phyloP scores from a whole-genome alignment of 2,113 vertebrate genomes.

The Connochaetes taurinus region DNA sequence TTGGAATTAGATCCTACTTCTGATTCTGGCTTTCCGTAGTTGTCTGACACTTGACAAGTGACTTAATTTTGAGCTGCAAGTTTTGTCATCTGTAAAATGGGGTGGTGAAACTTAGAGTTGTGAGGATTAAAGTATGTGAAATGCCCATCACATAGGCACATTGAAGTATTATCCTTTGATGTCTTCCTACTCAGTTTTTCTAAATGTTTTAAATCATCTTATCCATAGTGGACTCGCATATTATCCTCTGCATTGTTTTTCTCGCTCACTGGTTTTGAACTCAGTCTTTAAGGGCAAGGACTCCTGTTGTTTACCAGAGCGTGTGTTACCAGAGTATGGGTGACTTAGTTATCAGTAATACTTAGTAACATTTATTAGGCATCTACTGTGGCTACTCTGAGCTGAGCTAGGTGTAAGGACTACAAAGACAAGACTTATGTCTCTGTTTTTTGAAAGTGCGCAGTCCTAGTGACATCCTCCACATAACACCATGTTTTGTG shows the following conservation, averaged over 20 bases:
- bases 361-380: background rate
- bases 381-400: background rate
- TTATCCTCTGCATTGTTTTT: background rate
- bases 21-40: background rate
- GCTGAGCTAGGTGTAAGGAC: background rate
- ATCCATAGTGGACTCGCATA: background rate
- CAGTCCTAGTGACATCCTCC: background rate
- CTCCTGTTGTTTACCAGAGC: background rate
- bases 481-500: background rate
- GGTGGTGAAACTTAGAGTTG: background rate
- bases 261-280: background rate
- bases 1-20: background rate
- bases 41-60: background rate
- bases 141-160: background rate
- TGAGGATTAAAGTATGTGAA: background rate
- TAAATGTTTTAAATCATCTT: background rate
- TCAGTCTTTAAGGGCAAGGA: background rate
- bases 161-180: background rate
- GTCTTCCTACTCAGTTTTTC: background rate
- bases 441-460: background rate
- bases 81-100: constrained; percentile 12
- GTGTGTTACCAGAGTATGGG: background rate
- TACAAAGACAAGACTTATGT: background rate
- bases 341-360: background rate
- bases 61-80: background rate